Conservation (phyloP, 2,113 vertebrate genomes). For the Pedionomus torquatus region DNA sequence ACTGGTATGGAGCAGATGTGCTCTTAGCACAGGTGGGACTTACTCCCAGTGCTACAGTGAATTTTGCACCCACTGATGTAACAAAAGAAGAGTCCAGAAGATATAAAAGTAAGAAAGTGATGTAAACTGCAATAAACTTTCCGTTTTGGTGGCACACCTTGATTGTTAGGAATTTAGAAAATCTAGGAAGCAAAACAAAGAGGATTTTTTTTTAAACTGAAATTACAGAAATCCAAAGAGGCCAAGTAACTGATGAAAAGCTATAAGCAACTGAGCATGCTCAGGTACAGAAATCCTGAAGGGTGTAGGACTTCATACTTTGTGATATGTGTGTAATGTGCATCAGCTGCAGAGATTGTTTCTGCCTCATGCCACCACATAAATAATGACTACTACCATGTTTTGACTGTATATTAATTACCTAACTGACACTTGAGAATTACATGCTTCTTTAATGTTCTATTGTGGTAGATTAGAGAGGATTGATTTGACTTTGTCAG, state of each 20-base stretch:
- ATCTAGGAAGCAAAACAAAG: background rate
- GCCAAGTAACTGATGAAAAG: background rate
- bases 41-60: constrained; percentile 60
- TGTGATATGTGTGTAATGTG: background rate
- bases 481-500: background rate
- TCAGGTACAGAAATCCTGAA: background rate
- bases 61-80: background rate
- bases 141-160: background rate
- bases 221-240: background rate
- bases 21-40: constrained; percentile 77
- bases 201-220: background rate
- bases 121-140: background rate
- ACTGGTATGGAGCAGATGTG: constrained; percentile 86
- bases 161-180: background rate
- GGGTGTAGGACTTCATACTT: background rate
- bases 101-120: background rate
- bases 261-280: background rate
- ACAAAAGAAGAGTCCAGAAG: constrained; percentile 30
- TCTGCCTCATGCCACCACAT: background rate
- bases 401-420: background rate
- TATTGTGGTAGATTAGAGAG: background rate
- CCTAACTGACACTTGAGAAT: background rate
- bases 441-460: background rate
- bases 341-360: background rate
- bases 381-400: background rate